These are phyloP conservation scores for Eremophila alpestris DNA, from an alignment of 2,797 vertebrate genomes.

Conservation along the genomic window DNA sequence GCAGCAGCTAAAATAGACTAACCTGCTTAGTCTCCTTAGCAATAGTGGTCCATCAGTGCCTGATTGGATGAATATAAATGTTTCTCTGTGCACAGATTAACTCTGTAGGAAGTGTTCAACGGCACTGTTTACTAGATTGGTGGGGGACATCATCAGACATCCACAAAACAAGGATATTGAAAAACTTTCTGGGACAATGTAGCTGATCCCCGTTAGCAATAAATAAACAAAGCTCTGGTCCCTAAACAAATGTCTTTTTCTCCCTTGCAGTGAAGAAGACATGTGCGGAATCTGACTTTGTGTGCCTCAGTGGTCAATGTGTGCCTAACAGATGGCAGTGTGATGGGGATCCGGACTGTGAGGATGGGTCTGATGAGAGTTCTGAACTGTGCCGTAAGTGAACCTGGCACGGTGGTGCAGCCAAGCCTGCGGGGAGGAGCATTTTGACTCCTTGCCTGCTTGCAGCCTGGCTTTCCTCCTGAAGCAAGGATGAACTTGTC, in stretches of 20 bases:
- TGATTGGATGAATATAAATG: neutral
- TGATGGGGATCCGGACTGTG: conserved; percentile 95
- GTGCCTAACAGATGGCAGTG: conserved; percentile 95
- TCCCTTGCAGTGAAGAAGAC: conserved; percentile 87
- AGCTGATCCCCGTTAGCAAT: neutral
- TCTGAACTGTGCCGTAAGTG: conserved; percentile 93
- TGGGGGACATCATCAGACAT: neutral
- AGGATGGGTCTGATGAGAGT: conserved; percentile 93
- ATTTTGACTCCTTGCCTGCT: neutral
- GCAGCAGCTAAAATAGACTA: neutral
- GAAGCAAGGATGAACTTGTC: neutral
- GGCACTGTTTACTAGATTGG: neutral
- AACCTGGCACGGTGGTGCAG: neutral
- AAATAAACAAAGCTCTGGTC: neutral
- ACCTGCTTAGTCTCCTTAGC: neutral
- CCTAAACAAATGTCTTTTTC: neutral
- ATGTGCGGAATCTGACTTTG: conserved; percentile 87
- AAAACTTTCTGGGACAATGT: neutral
- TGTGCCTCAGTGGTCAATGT: conserved; percentile 93
- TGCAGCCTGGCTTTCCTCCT: neutral
- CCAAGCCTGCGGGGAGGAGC: neutral
- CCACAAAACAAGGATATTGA: neutral
- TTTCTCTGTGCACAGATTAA: neutral
- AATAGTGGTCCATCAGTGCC: neutral
- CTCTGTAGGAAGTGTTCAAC: neutral